Percentiles rank a stretch among this genome's conserved stretches.
Evolutionary conservation across 2,888 invertebrate species (phyloP).

Genomic region (Microdon myrmicae): DNA sequence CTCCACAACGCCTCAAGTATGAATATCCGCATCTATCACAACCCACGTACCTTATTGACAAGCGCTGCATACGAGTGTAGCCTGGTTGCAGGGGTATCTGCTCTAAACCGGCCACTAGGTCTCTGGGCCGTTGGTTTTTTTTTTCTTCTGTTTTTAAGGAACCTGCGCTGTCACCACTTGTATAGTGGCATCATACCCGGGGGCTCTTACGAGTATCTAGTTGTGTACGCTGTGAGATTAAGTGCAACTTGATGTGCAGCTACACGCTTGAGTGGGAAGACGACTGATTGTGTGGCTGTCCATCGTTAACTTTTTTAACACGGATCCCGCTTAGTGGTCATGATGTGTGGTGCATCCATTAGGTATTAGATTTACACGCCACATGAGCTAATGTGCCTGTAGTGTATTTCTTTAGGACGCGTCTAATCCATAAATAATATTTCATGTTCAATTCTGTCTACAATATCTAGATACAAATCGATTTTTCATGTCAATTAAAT

Average conservation of each 20-base stretch:
- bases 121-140: conserved; percentile 45
- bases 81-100: conserved; percentile 31
- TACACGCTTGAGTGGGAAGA: conserved; percentile 34
- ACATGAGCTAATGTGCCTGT: too few relatives aligned
- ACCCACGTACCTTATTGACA: too few relatives aligned
- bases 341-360: too few relatives aligned
- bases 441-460: conserved; percentile 27
- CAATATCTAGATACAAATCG: conserved; percentile 41
- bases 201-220: too few relatives aligned
- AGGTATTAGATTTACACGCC: too few relatives aligned
- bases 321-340: conserved; percentile 31
- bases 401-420: too few relatives aligned
- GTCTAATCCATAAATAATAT: conserved; percentile 4
- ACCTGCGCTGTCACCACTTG: conserved; percentile 45
- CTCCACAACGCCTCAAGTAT: too few relatives aligned
- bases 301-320: conserved; percentile 36
- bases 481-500: conserved; percentile 41
- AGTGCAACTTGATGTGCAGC: conserved; percentile 30
- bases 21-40: too few relatives aligned
- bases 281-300: conserved; percentile 42
- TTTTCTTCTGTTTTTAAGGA: conserved; percentile 22
- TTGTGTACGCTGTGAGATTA: too few relatives aligned
- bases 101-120: conserved; percentile 49
- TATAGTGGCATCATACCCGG: too few relatives aligned
- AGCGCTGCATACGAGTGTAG: too few relatives aligned